These are phyloP conservation scores for Protodeltote pygarga DNA, from an alignment of 2,888 invertebrate species.

Conservation along the genomic window DNA sequence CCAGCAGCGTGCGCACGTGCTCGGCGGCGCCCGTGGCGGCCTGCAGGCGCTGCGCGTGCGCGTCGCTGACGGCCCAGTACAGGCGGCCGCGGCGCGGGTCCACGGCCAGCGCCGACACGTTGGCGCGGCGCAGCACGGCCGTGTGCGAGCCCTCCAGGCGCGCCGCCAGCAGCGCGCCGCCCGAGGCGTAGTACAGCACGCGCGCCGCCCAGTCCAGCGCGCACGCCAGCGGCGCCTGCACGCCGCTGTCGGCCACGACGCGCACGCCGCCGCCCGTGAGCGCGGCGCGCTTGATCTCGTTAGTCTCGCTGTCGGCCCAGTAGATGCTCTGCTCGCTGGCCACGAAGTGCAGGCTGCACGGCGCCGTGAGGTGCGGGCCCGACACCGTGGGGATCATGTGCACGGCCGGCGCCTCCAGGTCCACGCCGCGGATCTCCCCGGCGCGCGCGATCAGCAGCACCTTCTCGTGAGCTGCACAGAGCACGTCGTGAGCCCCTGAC, in stretches of 20 bases:
- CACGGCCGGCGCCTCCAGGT: slow-evolving; percentile 91
- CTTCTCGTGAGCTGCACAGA: slow-evolving; percentile 89
- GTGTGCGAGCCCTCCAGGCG: slow-evolving; percentile 91
- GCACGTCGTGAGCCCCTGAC: slow-evolving; percentile 88
- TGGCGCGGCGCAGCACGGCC: slow-evolving; percentile 85
- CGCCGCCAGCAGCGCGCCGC: slow-evolving; percentile 88
- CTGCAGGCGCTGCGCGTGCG: slow-evolving; percentile 82
- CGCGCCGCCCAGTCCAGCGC: slow-evolving; percentile 94
- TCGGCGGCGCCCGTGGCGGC: slow-evolving; percentile 89
- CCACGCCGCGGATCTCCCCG: slow-evolving; percentile 94
- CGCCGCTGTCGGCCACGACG: slow-evolving; percentile 89
- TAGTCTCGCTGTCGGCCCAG: slow-evolving; percentile 88
- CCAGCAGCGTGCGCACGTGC: slow-evolving; percentile 69
- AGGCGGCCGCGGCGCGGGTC: slow-evolving; percentile 89
- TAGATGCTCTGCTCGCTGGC: slow-evolving; percentile 89
- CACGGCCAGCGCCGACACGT: slow-evolving; percentile 89
- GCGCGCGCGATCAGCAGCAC: slow-evolving; percentile 92
- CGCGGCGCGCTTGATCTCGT: slow-evolving; percentile 90
- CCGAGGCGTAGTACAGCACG: slow-evolving; percentile 90
- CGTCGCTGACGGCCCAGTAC: slow-evolving; percentile 85
- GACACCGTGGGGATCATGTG: slow-evolving; percentile 94
- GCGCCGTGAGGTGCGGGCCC: slow-evolving; percentile 89
- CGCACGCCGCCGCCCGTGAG: slow-evolving; percentile 87
- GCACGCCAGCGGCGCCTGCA: slow-evolving; percentile 89
- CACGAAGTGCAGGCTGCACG: slow-evolving; percentile 90